Evolutionary conservation across 2,888 invertebrate genomes (phyloP).

Genomic region (Lysandra bellargus): DNA sequence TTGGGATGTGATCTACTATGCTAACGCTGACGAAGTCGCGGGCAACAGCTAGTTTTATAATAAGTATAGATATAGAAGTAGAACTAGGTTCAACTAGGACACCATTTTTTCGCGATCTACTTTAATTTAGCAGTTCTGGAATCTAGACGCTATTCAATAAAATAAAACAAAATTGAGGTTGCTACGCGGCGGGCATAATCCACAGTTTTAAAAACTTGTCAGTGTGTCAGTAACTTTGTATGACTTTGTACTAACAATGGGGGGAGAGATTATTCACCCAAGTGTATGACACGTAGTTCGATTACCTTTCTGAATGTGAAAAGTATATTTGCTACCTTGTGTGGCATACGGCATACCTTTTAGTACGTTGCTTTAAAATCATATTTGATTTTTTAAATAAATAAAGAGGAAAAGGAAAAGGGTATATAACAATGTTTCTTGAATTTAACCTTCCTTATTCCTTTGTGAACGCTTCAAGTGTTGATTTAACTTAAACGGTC

Average conservation of each 20-base stretch:
- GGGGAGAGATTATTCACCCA: slow-evolving; percentile 43
- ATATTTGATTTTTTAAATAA: neutral
- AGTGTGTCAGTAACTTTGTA: neutral
- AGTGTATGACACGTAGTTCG: neutral
- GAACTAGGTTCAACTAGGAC: too few species aligned
- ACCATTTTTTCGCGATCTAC: too few species aligned
- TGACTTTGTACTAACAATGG: slow-evolving; percentile 35
- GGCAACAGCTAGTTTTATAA: too few species aligned
- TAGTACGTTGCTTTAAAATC: neutral
- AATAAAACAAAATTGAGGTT: too few species aligned
- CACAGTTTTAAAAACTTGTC: neutral
- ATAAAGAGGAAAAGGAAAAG: neutral
- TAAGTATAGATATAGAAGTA: too few species aligned
- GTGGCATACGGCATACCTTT: neutral
- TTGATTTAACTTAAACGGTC: neutral
- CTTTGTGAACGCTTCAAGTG: neutral
- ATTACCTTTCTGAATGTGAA: neutral
- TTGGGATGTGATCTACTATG: too few species aligned
- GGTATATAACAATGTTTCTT: neutral
- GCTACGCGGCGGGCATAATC: too few species aligned
- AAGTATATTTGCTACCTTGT: neutral
- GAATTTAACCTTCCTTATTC: neutral
- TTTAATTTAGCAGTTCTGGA: too few species aligned
- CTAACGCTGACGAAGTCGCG: too few species aligned
- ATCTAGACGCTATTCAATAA: too few species aligned